These are phyloP conservation scores for Phengaris arion DNA, from an alignment of 2,888 invertebrate species.

Conservation along the genomic window DNA sequence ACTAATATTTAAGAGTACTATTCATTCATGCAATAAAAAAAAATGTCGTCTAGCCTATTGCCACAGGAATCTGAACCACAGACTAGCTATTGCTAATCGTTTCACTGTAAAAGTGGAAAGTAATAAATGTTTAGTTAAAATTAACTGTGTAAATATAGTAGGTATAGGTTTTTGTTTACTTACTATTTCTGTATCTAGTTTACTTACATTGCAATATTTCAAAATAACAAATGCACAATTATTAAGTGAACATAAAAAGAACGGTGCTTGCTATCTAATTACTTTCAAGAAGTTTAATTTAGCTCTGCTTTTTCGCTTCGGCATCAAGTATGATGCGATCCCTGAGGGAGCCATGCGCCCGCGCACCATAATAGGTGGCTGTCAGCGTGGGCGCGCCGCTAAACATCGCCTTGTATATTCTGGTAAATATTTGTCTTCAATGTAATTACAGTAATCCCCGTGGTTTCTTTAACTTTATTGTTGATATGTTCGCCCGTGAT, in stretches of 20 bases:
- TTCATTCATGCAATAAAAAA: too few relatives aligned
- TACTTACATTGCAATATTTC: background rate
- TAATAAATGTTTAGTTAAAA: background rate
- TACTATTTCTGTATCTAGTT: background rate
- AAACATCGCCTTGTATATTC: slow-evolving; percentile 66
- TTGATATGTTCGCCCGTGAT: slow-evolving; percentile 40
- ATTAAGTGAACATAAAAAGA: slow-evolving; percentile 1
- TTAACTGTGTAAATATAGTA: background rate
- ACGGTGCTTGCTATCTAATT: slow-evolving; percentile 36
- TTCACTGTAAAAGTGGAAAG: background rate
- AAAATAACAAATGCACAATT: background rate
- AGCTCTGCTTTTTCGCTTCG: slow-evolving; percentile 34
- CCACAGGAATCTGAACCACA: background rate
- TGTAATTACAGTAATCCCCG: slow-evolving; percentile 64
- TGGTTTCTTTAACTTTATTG: slow-evolving; percentile 35
- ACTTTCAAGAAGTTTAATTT: slow-evolving; percentile 42
- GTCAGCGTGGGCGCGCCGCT: slow-evolving; percentile 68
- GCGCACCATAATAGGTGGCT: slow-evolving; percentile 59
- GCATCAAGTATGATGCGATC: slow-evolving; percentile 49
- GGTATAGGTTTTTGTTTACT: too few relatives aligned
- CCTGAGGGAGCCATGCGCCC: slow-evolving; percentile 53
- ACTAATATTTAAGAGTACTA: too few relatives aligned
- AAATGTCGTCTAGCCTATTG: too few relatives aligned
- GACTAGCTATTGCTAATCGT: background rate
- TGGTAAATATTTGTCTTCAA: slow-evolving; percentile 73